Evolutionary conservation across 92 coral and sea anemone species (phyloP).

Genomic region (Heteractis magnifica): DNA sequence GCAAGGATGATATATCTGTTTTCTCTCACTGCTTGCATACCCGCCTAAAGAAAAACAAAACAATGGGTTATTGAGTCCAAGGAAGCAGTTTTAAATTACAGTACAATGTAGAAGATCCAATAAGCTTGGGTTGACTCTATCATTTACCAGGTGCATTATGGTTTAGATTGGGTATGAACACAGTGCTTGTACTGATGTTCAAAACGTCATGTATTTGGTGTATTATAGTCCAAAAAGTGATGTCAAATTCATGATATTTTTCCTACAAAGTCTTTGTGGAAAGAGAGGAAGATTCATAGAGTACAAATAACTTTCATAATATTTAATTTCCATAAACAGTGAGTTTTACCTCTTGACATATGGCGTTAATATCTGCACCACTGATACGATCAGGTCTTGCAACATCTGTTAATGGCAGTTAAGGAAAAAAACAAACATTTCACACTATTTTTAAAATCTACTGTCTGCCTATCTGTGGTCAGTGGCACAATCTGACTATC

Average conservation of each 20-base stretch:
- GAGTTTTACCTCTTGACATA: slow-evolving; percentile 88
- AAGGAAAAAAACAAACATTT: slow-evolving; percentile 44
- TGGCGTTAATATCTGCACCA: slow-evolving; percentile 98
- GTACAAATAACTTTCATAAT: too few relatives aligned
- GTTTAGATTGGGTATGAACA: too few relatives aligned
- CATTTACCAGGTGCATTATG: too few relatives aligned
- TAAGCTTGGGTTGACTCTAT: too few relatives aligned
- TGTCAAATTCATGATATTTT: too few relatives aligned
- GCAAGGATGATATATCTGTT: slow-evolving; percentile 91
- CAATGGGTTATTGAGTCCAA: neutral
- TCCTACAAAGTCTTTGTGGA: too few relatives aligned
- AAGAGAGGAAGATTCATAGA: too few relatives aligned
- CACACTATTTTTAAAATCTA: neutral
- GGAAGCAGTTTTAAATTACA: neutral
- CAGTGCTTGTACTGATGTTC: too few relatives aligned
- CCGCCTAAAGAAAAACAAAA: slow-evolving; percentile 64
- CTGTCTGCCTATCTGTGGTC: neutral
- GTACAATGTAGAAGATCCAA: too few relatives aligned
- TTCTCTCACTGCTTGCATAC: slow-evolving; percentile 98
- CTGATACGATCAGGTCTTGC: slow-evolving; percentile 97
- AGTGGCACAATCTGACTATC: too few relatives aligned
- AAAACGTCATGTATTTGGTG: too few relatives aligned
- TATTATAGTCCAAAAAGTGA: too few relatives aligned
- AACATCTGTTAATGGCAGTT: slow-evolving; percentile 67
- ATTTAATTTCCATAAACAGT: neutral